phyloP scores from a whole-genome alignment of 2,113 vertebrate genomes.

The Leptosomus discolor region DNA sequence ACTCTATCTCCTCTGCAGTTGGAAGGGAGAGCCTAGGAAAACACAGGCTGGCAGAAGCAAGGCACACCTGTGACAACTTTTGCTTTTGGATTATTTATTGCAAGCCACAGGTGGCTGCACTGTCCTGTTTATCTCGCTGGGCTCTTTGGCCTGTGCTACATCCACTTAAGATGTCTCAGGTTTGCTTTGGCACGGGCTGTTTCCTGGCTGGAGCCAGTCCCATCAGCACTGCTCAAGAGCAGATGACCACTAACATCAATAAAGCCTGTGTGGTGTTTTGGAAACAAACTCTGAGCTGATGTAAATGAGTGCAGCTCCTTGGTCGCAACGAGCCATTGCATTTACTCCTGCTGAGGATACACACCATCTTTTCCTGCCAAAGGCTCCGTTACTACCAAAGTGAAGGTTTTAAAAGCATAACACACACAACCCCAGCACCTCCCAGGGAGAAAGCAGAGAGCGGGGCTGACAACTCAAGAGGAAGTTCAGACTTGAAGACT shows the following conservation, averaged over 20 bases:
- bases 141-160: constrained; percentile 12
- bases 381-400: background rate
- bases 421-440: background rate
- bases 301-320: background rate
- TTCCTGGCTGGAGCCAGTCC: constrained; percentile 69
- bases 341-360: background rate
- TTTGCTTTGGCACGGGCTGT: constrained; percentile 53
- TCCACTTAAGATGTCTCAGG: constrained; percentile 14
- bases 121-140: constrained; percentile 46
- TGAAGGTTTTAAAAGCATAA: background rate
- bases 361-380: background rate
- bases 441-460: background rate
- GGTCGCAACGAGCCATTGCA: background rate
- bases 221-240: background rate
- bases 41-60: background rate
- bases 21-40: background rate
- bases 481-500: background rate
- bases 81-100: constrained; percentile 37
- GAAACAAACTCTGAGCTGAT: background rate
- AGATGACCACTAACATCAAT: constrained; percentile 35
- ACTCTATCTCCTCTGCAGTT: background rate
- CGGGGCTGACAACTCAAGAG: background rate
- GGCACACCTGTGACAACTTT: constrained; percentile 37
- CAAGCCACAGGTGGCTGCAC: constrained; percentile 56
- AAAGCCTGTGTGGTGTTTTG: background rate